A percentile compares a stretch with the other conserved stretches of the same genome.
phyloP scores from a whole-genome alignment of 2,113 vertebrate species.

The Odontesthes bonariensis region DNA sequence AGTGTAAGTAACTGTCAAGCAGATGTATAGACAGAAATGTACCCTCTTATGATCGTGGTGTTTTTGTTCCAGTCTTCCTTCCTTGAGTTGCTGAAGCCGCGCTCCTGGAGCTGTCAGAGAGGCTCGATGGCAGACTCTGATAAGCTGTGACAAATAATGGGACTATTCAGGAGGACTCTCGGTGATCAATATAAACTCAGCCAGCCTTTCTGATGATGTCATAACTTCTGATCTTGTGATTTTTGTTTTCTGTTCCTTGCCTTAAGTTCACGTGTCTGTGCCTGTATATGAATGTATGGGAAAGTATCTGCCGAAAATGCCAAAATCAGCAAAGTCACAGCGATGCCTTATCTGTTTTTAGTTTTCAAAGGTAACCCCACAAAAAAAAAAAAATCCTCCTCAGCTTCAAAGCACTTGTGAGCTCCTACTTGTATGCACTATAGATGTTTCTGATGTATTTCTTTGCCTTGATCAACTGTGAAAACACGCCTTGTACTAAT shows the following conservation, averaged over 20 bases:
- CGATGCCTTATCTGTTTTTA: constrained; percentile 62
- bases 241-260: constrained; percentile 57
- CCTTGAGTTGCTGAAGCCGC: constrained; percentile 90
- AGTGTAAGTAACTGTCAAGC: not conserved
- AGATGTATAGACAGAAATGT: not conserved
- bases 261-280: constrained; percentile 27
- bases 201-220: constrained; percentile 33
- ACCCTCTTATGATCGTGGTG: not conserved
- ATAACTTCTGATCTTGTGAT: constrained; percentile 8
- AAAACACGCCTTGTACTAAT: constrained; percentile 51
- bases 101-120: constrained; percentile 90
- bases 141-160: constrained; percentile 30
- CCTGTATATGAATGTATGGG: constrained; percentile 25
- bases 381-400: constrained; percentile 7
- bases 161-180: not conserved
- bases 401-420: constrained; percentile 19
- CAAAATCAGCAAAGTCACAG: constrained; percentile 38
- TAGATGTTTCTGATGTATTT: constrained; percentile 28
- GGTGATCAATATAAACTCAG: constrained; percentile 21
- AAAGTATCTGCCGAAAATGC: constrained; percentile 45
- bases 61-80: constrained; percentile 85
- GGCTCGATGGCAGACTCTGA: constrained; percentile 15
- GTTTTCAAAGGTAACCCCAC: constrained; percentile 28
- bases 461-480: constrained; percentile 52
- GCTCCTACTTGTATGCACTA: constrained; percentile 30